Evolutionary conservation across 2,113 vertebrate species (phyloP), one percentile per base, ranked within the genome.

Genomic region (Lepus europaeus): DNA sequence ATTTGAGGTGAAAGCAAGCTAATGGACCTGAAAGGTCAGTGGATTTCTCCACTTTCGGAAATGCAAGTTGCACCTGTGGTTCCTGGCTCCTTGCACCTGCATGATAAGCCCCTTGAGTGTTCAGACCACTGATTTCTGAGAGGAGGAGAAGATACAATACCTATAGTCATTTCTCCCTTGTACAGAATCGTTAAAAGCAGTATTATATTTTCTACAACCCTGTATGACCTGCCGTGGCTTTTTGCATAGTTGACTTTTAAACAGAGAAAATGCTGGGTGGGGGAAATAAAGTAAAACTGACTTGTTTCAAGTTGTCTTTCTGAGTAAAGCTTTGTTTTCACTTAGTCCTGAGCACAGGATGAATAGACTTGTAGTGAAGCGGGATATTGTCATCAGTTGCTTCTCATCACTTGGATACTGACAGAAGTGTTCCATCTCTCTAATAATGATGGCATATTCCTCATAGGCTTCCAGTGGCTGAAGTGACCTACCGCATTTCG

Each of bases 311-410:
- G 59, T 23, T 0, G 0, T 66, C 39, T 85, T 64, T 83, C 73
- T 88, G 23, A 72, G 69, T 10, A 90, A 79, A 76, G 68, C 49
- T 94, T 91, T 92, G 69, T 81, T 94, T 81, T 69, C 68, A n/a
- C 27, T 53, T 84, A 4, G 10, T 85, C 77, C 76, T 70, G 91
- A 93, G 64, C 19, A 31, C 20, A 9, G 3, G 22, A 25, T 66
- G 72, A 59, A 39, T 29, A 72, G 36, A 45, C 31, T 88, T 9
- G 4, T 31, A 56, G 27, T n/a, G 61, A 78, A 92, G 72, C n/a
- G 56, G 68, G 80, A 20, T 9, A 4, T 20, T 95, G 85, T 49
- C 9, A 25, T 39, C 31, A 77, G 0, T 70, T 61, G 74, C 72
- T 70, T 78, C 39, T 64, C 19, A 36, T 72, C 11, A 10, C 69